phyloP scores from a whole-genome alignment of 2,113 vertebrate species.

The Motacilla tschutschensis region DNA sequence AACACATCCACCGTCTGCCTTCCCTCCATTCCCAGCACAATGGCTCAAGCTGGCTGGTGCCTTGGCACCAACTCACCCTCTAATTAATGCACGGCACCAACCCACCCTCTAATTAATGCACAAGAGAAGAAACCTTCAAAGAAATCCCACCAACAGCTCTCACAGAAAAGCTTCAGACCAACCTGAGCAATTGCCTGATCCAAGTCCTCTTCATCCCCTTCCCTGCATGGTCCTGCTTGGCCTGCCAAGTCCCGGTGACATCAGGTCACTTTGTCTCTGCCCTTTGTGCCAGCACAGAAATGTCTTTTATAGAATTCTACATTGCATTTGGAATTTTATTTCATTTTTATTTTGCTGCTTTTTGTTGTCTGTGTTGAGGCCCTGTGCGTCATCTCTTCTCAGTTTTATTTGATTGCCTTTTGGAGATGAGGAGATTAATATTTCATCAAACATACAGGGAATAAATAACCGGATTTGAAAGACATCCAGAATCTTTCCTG shows the following conservation, averaged over 20 bases:
- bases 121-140: background rate
- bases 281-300: background rate
- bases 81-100: background rate
- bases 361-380: background rate
- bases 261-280: accelerated
- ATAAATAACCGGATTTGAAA: slow-evolving; percentile 41
- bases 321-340: background rate
- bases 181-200: background rate
- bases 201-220: background rate
- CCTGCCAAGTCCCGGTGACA: background rate
- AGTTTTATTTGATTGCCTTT: slow-evolving; percentile 52
- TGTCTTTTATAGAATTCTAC: background rate
- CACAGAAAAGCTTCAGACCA: background rate
- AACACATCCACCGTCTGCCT: background rate
- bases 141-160: background rate
- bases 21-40: background rate
- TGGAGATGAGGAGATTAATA: slow-evolving; percentile 41
- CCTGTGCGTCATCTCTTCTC: background rate
- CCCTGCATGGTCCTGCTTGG: background rate
- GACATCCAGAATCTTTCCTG: slow-evolving; percentile 2
- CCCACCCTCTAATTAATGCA: background rate
- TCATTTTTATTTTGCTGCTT: background rate
- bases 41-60: background rate
- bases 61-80: background rate
- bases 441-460: slow-evolving; percentile 16